Conservation (phyloP, 2,888 invertebrate genomes). For the Aspidapion aeneum region DNA sequence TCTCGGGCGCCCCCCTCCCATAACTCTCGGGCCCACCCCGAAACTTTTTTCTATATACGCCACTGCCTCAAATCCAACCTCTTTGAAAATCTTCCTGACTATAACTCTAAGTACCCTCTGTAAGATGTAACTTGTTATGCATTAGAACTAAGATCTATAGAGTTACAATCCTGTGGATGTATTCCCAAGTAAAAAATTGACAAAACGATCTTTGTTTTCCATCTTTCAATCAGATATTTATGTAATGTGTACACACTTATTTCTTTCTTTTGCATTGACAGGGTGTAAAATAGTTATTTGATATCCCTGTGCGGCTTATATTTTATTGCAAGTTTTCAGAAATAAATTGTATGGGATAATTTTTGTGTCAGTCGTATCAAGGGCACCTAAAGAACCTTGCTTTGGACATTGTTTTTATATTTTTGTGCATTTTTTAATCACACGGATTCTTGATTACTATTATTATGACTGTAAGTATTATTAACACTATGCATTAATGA, state of each 20-base stretch:
- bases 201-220: conserved; percentile 21
- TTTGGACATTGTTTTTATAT: neutral
- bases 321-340: neutral
- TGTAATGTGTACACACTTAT: conserved; percentile 19
- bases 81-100: too few relatives aligned
- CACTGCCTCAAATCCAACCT: too few relatives aligned
- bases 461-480: neutral
- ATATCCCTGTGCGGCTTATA: conserved; percentile 17
- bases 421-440: neutral
- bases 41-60: too few relatives aligned
- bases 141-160: too few relatives aligned
- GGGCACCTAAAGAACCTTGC: neutral
- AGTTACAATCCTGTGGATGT: too few relatives aligned
- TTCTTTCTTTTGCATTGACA: conserved; percentile 23
- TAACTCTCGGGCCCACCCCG: too few relatives aligned
- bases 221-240: conserved; percentile 21
- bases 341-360: neutral
- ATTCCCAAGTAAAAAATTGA: too few relatives aligned
- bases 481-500: neutral
- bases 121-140: too few relatives aligned
- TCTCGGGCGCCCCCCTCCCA: too few relatives aligned
- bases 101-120: too few relatives aligned
- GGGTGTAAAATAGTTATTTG: conserved; percentile 25
- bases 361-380: neutral
- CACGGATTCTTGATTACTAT: neutral